phyloP scores from a whole-genome alignment of 2,797 vertebrate species.

The Nannoperca australis region DNA sequence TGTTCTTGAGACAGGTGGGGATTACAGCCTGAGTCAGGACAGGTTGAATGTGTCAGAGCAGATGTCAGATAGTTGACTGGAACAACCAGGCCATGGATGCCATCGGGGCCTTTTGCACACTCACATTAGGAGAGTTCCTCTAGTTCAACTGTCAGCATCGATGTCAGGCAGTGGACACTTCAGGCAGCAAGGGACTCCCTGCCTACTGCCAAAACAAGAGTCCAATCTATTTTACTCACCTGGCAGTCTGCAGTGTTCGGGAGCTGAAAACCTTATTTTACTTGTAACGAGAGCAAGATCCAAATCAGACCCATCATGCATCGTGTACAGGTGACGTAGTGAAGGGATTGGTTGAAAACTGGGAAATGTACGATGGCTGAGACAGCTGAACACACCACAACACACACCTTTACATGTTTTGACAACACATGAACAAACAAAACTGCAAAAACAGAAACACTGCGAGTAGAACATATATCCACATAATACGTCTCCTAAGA shows the following conservation, averaged over 20 bases:
- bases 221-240: constrained; percentile 1
- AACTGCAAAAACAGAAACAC: neutral
- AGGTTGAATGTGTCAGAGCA: constrained; percentile 33
- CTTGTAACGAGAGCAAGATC: neutral
- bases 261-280: neutral
- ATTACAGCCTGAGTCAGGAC: constrained; percentile 16
- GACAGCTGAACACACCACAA: neutral
- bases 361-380: neutral
- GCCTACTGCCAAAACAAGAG: constrained; percentile 15
- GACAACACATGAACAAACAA: neutral
- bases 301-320: neutral
- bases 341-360: neutral
- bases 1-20: constrained; percentile 29
- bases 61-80: constrained; percentile 19
- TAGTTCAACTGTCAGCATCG: constrained; percentile 26
- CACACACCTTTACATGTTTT: neutral
- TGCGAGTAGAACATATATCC: neutral
- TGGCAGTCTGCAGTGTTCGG: neutral
- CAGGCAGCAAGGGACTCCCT: neutral
- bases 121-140: neutral
- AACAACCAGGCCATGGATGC: constrained; percentile 6
- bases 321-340: neutral
- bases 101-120: constrained; percentile 14
- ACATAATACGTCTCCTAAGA: neutral
- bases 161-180: constrained; percentile 16